Evolutionary conservation across 2,113 vertebrate genomes (phyloP).

Genomic region (Gymnocephalus cernua): DNA sequence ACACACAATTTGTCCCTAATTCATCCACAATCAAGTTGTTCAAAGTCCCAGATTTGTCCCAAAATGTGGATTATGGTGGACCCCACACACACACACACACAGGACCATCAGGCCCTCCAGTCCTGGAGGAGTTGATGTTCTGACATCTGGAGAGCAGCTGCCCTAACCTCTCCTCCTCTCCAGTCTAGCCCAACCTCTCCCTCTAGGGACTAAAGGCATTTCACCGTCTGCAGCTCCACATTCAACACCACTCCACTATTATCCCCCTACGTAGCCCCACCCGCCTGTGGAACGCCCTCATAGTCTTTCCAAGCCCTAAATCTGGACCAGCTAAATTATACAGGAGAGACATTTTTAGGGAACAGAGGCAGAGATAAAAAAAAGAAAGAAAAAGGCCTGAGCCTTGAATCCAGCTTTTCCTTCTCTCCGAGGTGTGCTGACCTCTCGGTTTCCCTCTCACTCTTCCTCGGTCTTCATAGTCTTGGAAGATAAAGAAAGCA

Average conservation of each 20-base stretch:
- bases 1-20: not conserved
- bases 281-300: constrained; percentile 70
- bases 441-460: constrained; percentile 36
- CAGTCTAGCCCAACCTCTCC: constrained; percentile 56
- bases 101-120: constrained; percentile 18
- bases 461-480: constrained; percentile 31
- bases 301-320: constrained; percentile 73
- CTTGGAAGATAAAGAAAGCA: constrained; percentile 52
- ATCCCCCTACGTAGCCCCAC: constrained; percentile 68
- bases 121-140: constrained; percentile 45
- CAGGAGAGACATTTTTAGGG: constrained; percentile 63
- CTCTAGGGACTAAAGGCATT: constrained; percentile 72
- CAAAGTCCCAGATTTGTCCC: constrained; percentile 27
- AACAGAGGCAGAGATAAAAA: constrained; percentile 55
- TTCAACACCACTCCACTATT: constrained; percentile 67
- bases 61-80: not conserved
- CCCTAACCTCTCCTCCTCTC: constrained; percentile 61
- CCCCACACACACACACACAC: constrained; percentile 4
- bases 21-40: constrained; percentile 21
- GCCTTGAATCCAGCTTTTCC: constrained; percentile 39
- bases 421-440: constrained; percentile 33
- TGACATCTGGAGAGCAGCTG: constrained; percentile 81
- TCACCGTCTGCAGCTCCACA: constrained; percentile 62
- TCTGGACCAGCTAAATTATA: constrained; percentile 78
- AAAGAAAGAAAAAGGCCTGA: constrained; percentile 14